Conservation (phyloP, 2,888 invertebrate species). For the Himalopsyche anomala region DNA sequence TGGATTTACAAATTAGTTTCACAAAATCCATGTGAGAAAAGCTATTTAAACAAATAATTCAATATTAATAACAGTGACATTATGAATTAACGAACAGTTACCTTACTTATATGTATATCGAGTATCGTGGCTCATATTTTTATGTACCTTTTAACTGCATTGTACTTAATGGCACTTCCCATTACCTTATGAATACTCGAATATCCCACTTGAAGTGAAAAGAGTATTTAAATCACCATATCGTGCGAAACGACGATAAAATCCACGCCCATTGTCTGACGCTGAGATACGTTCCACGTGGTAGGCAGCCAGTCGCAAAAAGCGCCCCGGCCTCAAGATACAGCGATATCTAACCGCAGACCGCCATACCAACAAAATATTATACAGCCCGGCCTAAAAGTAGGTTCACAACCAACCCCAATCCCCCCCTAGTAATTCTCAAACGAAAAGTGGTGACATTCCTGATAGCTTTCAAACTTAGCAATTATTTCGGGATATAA, state of each 20-base stretch:
- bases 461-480: no score
- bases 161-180: background rate
- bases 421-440: no score
- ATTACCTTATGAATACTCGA: background rate
- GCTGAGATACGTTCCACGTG: background rate
- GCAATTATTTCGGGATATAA: no score
- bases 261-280: slow-evolving; percentile 32
- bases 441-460: no score
- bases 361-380: background rate
- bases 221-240: slow-evolving; percentile 28
- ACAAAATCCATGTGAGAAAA: no score
- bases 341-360: background rate
- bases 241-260: slow-evolving; percentile 27
- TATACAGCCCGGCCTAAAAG: background rate
- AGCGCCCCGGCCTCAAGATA: background rate
- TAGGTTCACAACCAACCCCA: no score
- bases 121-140: no score
- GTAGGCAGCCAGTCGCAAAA: slow-evolving; percentile 27
- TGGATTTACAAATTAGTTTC: no score
- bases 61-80: no score
- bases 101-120: no score
- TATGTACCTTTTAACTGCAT: background rate
- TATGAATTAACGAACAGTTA: no score
- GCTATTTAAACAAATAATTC: no score
- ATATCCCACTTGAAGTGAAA: slow-evolving; percentile 5